These are phyloP conservation scores for Syritta pipiens DNA, from an alignment of 2,888 invertebrate genomes.

Conservation along the genomic window DNA sequence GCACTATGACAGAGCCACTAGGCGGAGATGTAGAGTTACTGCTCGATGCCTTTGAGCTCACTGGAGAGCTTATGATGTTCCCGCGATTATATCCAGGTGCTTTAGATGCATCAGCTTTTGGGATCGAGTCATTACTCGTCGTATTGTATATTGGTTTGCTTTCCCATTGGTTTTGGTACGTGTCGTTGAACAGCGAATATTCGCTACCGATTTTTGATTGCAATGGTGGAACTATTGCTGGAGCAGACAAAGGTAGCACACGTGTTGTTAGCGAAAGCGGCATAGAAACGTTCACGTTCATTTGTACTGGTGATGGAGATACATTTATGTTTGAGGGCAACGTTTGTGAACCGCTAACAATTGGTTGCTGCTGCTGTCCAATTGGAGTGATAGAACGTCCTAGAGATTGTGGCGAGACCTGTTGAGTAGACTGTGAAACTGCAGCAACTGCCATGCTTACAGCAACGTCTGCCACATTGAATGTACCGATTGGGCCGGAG, in stretches of 20 bases:
- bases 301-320: constrained; percentile 71
- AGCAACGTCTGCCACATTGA: constrained; percentile 78
- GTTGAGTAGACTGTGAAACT: constrained; percentile 71
- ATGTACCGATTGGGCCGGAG: constrained; percentile 78
- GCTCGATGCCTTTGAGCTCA: constrained; percentile 83
- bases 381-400: constrained; percentile 77
- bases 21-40: constrained; percentile 82
- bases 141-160: constrained; percentile 79
- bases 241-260: constrained; percentile 69
- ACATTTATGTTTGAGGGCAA: constrained; percentile 61
- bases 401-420: constrained; percentile 53
- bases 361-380: constrained; percentile 75
- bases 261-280: constrained; percentile 63
- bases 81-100: constrained; percentile 93
- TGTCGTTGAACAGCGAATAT: constrained; percentile 93
- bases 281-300: constrained; percentile 78
- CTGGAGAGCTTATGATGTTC: constrained; percentile 88
- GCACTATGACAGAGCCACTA: constrained; percentile 71
- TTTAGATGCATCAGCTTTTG: constrained; percentile 90
- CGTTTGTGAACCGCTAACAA: background rate
- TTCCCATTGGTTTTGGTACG: constrained; percentile 81
- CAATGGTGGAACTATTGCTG: constrained; percentile 74
- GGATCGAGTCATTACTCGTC: constrained; percentile 78
- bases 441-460: constrained; percentile 76
- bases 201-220: constrained; percentile 80